These are phyloP conservation scores for Galeruca laticollis DNA, from an alignment of 2,888 invertebrate genomes.

Conservation along the genomic window DNA sequence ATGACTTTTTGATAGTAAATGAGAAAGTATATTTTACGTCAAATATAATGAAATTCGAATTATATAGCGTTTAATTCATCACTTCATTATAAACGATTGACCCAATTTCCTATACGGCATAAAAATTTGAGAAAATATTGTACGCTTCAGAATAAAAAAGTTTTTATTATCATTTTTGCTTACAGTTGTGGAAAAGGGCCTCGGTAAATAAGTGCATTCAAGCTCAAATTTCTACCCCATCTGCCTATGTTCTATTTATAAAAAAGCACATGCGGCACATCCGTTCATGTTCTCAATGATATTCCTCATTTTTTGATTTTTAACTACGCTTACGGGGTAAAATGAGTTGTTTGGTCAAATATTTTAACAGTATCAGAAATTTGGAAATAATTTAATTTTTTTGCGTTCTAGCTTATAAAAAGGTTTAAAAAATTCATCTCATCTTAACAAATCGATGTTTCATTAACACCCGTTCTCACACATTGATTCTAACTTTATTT, in stretches of 20 bases:
- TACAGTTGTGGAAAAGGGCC: neutral
- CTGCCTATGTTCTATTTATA: conserved; percentile 51
- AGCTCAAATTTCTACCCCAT: conserved; percentile 31
- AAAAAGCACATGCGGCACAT: conserved; percentile 50
- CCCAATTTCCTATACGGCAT: neutral
- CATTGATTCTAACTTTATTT: too few relatives aligned
- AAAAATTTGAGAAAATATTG: neutral
- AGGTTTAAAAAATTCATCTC: too few relatives aligned
- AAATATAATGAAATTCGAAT: neutral
- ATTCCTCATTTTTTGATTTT: conserved; percentile 20
- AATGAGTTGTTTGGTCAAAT: conserved; percentile 16
- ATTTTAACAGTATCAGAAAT: neutral
- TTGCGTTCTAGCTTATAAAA: too few relatives aligned
- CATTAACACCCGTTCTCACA: too few relatives aligned
- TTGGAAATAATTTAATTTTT: too few relatives aligned
- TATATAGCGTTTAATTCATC: neutral
- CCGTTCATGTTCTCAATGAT: conserved; percentile 39
- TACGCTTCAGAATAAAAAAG: neutral
- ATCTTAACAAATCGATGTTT: too few relatives aligned
- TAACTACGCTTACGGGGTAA: conserved; percentile 1
- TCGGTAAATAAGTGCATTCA: conserved; percentile 12
- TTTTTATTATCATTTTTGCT: neutral
- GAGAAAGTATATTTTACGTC: too few relatives aligned
- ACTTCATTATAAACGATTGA: neutral
- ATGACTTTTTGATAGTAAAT: too few relatives aligned